Evolutionary conservation across 2,888 invertebrate species (phyloP).

Genomic region (Andrena marginata): DNA sequence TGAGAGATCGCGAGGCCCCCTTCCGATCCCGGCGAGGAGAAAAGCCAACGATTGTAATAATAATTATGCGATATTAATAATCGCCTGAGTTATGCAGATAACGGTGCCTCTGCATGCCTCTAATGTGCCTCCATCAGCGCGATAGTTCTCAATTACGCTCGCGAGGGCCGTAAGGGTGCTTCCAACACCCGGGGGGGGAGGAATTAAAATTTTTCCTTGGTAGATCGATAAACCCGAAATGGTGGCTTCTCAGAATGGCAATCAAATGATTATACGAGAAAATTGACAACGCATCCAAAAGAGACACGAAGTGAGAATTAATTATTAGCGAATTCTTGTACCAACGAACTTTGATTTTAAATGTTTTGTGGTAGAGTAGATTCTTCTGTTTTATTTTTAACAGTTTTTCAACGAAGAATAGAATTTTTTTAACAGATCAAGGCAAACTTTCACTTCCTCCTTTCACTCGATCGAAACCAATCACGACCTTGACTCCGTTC

Average conservation of each 20-base stretch:
- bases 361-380: background rate
- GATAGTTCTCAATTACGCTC: slow-evolving; percentile 31
- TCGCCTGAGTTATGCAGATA: slow-evolving; percentile 58
- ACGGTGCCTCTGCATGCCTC: slow-evolving; percentile 26
- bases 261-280: background rate
- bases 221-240: background rate
- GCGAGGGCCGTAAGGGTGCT: background rate
- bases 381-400: too few relatives aligned
- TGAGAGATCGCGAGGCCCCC: slow-evolving; percentile 47
- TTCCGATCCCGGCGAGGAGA: slow-evolving; percentile 48
- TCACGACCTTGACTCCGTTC: slow-evolving; percentile 12
- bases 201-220: slow-evolving; percentile 1
- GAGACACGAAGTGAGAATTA: background rate
- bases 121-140: slow-evolving; percentile 41
- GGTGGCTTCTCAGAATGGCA: background rate
- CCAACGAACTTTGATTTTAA: background rate
- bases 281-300: background rate
- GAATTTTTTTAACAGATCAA: background rate
- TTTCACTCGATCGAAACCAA: slow-evolving; percentile 12
- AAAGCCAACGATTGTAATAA: slow-evolving; percentile 71
- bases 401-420: too few relatives aligned
- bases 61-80: slow-evolving; percentile 72
- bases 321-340: background rate
- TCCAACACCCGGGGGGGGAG: background rate
- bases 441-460: background rate